Evolutionary conservation across 23 tunicate genomes (phyloP), one percentile per base, ranked within the genome.

Genomic region (Trididemnum clinides): DNA sequence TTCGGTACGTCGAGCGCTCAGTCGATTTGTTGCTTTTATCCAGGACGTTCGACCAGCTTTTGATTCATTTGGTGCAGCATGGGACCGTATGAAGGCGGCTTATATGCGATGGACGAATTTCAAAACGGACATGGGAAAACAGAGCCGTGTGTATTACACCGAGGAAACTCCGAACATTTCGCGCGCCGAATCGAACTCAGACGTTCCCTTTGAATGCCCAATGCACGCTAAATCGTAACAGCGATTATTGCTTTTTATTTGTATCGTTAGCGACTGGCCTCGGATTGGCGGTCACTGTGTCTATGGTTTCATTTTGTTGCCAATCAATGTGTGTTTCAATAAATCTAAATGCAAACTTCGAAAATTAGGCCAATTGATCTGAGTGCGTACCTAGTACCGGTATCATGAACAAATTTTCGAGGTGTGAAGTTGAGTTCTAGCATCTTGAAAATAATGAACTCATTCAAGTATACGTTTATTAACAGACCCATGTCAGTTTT

Each of bases 11-110:
- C n/a, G n/a, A n/a, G n/a, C n/a, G n/a, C n/a, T n/a, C n/a, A n/a
- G n/a, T n/a, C n/a, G n/a, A n/a, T n/a, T n/a, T n/a, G n/a, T n/a
- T n/a, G n/a, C n/a, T 62, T 30, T 27, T 6, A 1, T 64, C 6
- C 58, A 92, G 97, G 97, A 92, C 64, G 97, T 92, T 0, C 57
- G 97, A 49, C 97, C 97, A 10, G 97, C 97, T 1, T 33, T 92
- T 2, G 97, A 92, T 36, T 88, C 92, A 12, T 80, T 80, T 37
- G 71, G 64, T 2, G 97, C 97, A 0, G 57, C 90, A 19, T 92
- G 92, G 92, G 97, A 92, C 49, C 69, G 97, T 18, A 82, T 77
- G 49, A 92, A 92, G 44, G 97, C 97, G 29, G 39, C 82, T 38
- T 88, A 71, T 33, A 92, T 92, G 97, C 63, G 97, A 5, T 88